Base-by-base conservation (phyloP, 2,113 vertebrate genomes). In the Megaceryle torquata region DNA sequence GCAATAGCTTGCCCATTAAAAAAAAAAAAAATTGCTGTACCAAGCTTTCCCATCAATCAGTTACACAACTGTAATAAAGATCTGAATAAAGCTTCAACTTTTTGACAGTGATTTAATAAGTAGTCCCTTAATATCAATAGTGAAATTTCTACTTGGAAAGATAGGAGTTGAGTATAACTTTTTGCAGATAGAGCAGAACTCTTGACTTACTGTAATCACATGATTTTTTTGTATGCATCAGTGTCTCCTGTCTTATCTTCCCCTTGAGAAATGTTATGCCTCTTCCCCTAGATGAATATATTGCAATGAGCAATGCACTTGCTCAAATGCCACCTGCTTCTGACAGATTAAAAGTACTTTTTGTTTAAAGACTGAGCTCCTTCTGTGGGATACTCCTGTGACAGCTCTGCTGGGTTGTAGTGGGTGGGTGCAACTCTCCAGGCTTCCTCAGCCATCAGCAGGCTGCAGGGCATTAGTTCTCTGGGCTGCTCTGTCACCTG, bases 51-150 rank as follows among this genome's bases (percentile, higher is more conserved):
- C 57, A 74, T 87, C 75, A 54, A 31, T 54, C 81, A 63, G 10
- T 74, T 78, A 50, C 5, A 22, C 17, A 54, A 46, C 20, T 68
- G n/a, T 33, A 93, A 82, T 84, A 81, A 86, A 75, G n/a, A 26
- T 69, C 65, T 91, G 86, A 69, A 92, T 89, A 70, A 48, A 90
- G 35, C 43, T 76, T 83, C 82, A 74, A 3, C 57, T 77, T 92
- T 86, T 79, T 71, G 57, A 81, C 50, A 75, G 29, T 63, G 81
- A 89, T 91, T 92, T 93, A 89, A 70, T 79, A 93, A 92, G 48
- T 57, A 79, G 57, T 72, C 51, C 51, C 46, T 91, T 88, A 39
- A 60, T 75, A 94, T 53, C 51, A 69, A 18, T 6, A 81, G 53
- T 57, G n/a, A 86, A 79, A 89, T 72, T 96, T 91, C 65, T 86